These are phyloP conservation scores for Gryllus longicercus DNA, from an alignment of 2,888 invertebrate genomes.

Conservation along the genomic window DNA sequence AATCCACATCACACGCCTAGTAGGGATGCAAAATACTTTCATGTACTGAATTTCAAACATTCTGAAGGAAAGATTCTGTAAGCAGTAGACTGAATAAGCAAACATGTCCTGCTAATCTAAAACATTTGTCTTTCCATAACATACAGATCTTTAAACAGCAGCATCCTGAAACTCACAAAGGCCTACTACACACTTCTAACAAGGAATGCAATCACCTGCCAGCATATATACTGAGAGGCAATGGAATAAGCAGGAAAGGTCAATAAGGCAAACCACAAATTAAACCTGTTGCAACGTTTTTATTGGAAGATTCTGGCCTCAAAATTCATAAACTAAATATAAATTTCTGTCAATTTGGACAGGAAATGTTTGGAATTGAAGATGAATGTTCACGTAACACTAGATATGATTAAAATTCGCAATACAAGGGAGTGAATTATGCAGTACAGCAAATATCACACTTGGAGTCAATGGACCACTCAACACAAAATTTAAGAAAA, in stretches of 20 bases:
- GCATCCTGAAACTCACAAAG: too few relatives aligned
- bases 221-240: neutral
- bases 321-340: neutral
- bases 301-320: neutral
- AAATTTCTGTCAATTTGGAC: neutral
- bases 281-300: neutral
- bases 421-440: slow-evolving; percentile 1
- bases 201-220: too few relatives aligned
- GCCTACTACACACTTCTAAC: too few relatives aligned
- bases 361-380: neutral
- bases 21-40: too few relatives aligned
- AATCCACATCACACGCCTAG: too few relatives aligned
- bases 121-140: too few relatives aligned
- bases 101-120: too few relatives aligned
- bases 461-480: neutral
- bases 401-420: neutral
- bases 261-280: slow-evolving; percentile 6
- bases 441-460: slow-evolving; percentile 3
- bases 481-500: neutral
- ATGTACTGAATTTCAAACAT: too few relatives aligned
- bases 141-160: too few relatives aligned
- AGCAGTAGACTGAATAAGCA: too few relatives aligned
- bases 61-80: too few relatives aligned
- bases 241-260: slow-evolving; percentile 2
- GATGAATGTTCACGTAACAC: neutral